phyloP scores from a whole-genome alignment of 2,797 vertebrate genomes.

The Onychomys arenicola region DNA sequence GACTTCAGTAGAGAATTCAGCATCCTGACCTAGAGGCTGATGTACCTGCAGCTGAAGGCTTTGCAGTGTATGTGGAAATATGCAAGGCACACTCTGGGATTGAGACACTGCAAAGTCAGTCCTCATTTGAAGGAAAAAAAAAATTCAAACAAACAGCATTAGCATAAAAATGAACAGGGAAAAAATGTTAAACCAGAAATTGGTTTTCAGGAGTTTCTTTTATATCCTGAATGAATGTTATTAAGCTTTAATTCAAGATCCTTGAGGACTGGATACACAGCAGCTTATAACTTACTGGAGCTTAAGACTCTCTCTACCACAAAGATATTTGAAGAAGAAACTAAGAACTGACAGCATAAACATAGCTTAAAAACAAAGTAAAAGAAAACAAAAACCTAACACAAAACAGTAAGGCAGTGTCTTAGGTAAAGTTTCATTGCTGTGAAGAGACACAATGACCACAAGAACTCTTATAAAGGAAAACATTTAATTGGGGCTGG shows the following conservation, averaged over 20 bases:
- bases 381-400: neutral
- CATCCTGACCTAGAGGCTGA: neutral
- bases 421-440: neutral
- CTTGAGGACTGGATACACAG: neutral
- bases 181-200: constrained; percentile 65
- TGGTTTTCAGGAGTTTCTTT: constrained; percentile 55
- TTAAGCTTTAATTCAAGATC: constrained; percentile 35
- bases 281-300: neutral
- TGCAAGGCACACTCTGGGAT: neutral
- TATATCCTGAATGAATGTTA: constrained; percentile 7
- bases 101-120: neutral
- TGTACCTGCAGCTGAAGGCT: neutral
- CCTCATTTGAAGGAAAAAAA: neutral
- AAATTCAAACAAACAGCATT: constrained; percentile 17
- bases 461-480: neutral
- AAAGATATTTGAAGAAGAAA: constrained; percentile 40
- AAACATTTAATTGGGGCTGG: neutral
- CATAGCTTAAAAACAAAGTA: neutral
- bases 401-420: neutral
- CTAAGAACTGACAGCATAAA: neutral
- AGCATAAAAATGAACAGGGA: constrained; percentile 53
- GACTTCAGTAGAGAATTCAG: neutral
- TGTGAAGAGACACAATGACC: neutral
- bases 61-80: fast-evolving
- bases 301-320: neutral